phyloP scores from a whole-genome alignment of 2,113 vertebrate genomes.

The Pachypanchax playfairii region DNA sequence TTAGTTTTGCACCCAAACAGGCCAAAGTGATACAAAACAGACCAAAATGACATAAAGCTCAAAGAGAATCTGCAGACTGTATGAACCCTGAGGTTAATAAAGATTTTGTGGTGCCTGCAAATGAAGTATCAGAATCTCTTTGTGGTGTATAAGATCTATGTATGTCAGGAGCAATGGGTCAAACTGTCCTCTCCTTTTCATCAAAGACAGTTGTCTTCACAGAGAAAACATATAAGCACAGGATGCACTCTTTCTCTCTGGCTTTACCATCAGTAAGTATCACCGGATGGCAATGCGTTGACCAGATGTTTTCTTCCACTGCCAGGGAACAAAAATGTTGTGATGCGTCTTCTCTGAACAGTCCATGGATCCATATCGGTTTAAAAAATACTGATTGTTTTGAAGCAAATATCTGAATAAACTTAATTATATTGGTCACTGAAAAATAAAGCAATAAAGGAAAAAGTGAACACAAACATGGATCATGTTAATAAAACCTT shows the following conservation, averaged over 20 bases:
- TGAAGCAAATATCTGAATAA: constrained; percentile 26
- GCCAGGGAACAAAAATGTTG: constrained; percentile 46
- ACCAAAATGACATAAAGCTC: constrained; percentile 57
- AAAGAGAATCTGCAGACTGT: constrained; percentile 14
- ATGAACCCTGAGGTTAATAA: constrained; percentile 40
- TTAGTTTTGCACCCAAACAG: constrained; percentile 42
- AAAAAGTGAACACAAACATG: neutral
- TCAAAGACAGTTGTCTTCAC: constrained; percentile 50
- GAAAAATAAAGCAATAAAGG: neutral
- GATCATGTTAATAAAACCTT: constrained; percentile 20
- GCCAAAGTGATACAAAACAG: constrained; percentile 19
- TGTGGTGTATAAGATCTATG: constrained; percentile 20
- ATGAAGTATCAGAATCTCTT: constrained; percentile 21
- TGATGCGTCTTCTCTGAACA: constrained; percentile 43
- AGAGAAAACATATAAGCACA: constrained; percentile 38
- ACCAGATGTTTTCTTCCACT: constrained; percentile 67
- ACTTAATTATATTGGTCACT: neutral
- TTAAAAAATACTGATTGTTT: constrained; percentile 30
- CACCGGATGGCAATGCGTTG: constrained; percentile 42
- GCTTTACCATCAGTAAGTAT: constrained; percentile 60
- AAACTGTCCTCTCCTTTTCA: constrained; percentile 33
- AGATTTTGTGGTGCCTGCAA: constrained; percentile 30
- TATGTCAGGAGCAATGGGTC: constrained; percentile 34
- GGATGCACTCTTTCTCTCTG: constrained; percentile 42
- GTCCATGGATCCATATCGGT: constrained; percentile 25